Base-by-base conservation (phyloP, 1,140 invertebrate genomes). In the Phthorimaea operculella region DNA sequence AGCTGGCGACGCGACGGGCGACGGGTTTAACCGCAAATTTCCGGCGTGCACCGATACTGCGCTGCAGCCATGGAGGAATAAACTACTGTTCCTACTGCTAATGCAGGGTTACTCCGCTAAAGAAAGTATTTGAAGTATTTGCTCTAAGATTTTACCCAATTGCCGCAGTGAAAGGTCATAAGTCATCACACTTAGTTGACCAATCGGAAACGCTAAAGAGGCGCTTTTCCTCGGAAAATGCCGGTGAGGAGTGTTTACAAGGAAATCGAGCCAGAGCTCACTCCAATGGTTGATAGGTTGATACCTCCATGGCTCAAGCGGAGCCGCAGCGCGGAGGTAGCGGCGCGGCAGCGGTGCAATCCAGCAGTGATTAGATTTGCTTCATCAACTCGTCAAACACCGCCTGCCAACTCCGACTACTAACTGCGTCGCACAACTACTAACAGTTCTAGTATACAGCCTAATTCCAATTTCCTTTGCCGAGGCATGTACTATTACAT, bases 321-420 rank as follows among this genome's bases (percentile, higher is more conserved):
- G 39, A 8, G 39, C 39, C 1, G 21, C 14, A n/a, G 39, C 39
- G 14, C 3, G 2, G 39, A 1, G 11, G 39, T 9, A 4, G 14
- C 39, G 39, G 11, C 3, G 2, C 11, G 8, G 44, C 4, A 15
- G 12, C 44, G n/a, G 36, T 47, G 44, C 44, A 47, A 47, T 47
- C 44, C 44, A 15, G 15, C 11, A 47, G 15, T 47, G 44, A 47
- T 47, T 47, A 47, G 44, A 47, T 47, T 47, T 47, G 44, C 44
- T 17, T 47, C 44, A 47, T 47, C 44, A 47, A 47, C 44, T 47
- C 44, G 44, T 47, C 44, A 47, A 47, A 47, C 44, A 47, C 15
- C 10, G 10, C n/a, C 36, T n/a, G 36, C n/a, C 10, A 39, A 39
- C n/a, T n/a, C 36, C 36, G 10, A 39, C 36, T 10, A 12, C 36